Evolutionary conservation across 2,888 invertebrate species (phyloP).

Genomic region (Drymonia ruficornis): DNA sequence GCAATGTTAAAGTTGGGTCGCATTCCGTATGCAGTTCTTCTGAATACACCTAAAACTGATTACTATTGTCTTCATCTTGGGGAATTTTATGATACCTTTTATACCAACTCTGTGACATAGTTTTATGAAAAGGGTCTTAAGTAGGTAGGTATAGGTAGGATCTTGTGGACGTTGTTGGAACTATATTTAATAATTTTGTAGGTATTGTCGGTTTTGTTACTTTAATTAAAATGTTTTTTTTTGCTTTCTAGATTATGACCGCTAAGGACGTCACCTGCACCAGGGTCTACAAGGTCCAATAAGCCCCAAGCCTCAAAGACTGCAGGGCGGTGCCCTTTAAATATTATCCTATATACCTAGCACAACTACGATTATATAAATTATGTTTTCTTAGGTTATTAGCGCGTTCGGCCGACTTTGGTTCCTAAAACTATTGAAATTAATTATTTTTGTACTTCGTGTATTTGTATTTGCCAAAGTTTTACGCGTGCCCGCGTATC

Average conservation of each 20-base stretch:
- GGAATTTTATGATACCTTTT: no score
- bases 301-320: conserved; percentile 64
- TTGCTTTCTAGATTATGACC: conserved; percentile 86
- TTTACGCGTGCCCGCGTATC: conserved; percentile 42
- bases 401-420: conserved; percentile 42
- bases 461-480: conserved; percentile 59
- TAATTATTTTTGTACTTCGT: conserved; percentile 66
- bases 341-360: conserved; percentile 53
- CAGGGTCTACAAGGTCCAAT: conserved; percentile 88
- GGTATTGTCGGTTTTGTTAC: no score
- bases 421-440: conserved; percentile 34
- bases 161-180: neutral
- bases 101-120: no score
- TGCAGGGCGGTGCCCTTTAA: conserved; percentile 56
- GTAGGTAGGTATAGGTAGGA: no score
- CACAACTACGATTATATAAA: conserved; percentile 69
- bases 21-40: no score
- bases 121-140: no score
- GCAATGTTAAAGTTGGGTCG: no score
- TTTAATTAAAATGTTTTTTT: neutral
- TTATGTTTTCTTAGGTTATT: conserved; percentile 65
- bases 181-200: no score
- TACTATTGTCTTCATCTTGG: no score
- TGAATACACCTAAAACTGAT: no score
- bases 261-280: conserved; percentile 90